phyloP scores from a whole-genome alignment of 2,113 vertebrate species.

The human region DNA sequence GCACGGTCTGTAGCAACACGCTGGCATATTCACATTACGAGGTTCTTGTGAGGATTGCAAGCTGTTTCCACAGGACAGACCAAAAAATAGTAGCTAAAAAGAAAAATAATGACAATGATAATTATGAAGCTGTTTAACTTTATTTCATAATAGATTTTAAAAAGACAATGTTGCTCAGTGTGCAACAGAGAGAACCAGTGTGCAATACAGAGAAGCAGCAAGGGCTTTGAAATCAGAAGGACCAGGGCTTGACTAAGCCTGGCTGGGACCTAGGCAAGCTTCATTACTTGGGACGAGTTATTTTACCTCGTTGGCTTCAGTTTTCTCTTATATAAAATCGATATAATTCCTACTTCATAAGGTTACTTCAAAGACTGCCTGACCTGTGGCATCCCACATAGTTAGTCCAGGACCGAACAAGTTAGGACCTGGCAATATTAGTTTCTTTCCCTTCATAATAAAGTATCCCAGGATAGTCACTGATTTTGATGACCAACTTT shows the following conservation, averaged over 20 bases:
- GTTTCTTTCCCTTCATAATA: not conserved
- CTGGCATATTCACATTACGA: not conserved
- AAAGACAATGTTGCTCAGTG: not conserved
- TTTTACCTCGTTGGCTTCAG: not conserved
- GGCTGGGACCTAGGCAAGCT: not conserved
- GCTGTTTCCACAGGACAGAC: not conserved
- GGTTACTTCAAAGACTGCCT: not conserved
- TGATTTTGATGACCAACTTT: not conserved
- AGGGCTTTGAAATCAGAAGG: not conserved
- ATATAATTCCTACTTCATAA: not conserved
- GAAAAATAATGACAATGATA: not conserved
- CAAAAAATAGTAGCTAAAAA: not conserved
- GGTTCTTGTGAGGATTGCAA: not conserved
- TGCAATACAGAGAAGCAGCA: not conserved
- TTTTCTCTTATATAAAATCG: not conserved
- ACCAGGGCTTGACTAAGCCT: not conserved
- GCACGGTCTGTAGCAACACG: accelerated
- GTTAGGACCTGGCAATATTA: no score
- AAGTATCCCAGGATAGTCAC: not conserved
- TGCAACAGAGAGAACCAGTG: not conserved
- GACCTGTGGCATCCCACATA: not conserved
- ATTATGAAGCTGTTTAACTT: not conserved
- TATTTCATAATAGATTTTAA: not conserved
- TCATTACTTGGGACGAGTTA: not conserved
- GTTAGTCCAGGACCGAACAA: not conserved